Evolutionary conservation across 2,113 vertebrate species (phyloP), one percentile per base, ranked within the genome.

Genomic region (Tychaedon coryphoeus): DNA sequence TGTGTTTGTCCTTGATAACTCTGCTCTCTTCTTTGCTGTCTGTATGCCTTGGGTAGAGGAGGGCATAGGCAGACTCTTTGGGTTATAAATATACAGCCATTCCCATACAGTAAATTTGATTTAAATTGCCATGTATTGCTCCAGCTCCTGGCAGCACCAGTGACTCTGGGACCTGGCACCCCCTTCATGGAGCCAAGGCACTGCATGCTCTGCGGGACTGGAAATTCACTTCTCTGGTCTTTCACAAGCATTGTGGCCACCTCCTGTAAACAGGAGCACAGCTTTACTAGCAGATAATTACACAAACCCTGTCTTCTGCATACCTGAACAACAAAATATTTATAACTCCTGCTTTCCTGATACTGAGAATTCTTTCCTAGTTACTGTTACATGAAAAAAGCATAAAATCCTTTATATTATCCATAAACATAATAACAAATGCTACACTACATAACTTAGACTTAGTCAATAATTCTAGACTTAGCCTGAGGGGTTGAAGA

Each of bases 371-470:
- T 91, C 85, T 87, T 96, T 95, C 88, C 83, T 88, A 61, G 86
- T 95, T 89, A 87, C 79, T 97, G 61, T 97, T 95, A 96, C 93
- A 94, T 97, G 89, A 95, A 95, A 97, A 97, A 97, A 56, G 33
- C 73, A 93, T 98, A 97, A 98, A 95, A 89, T 96, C 82, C 84
- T 97, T 97, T 96, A 85, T 97, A 94, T 97, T 96, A 95, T 97
- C 97, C 91, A 97, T 98, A 98, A 97, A 97, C 97, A 97, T 94
- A 96, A 95, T 97, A 97, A 97, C 97, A 97, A 97, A 96, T 92
- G 92, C 97, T 96, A 91, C 31, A 96, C 69, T 89, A 97, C 91
- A 83, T 97, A 97, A 95, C 93, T 97, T 96, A 97, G 94, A 95
- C 95, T 98, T 96, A 97, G 97, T 97, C 96, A 97, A 91, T 98